Conservation (phyloP, 2,888 invertebrate species). For the Minunthozetes semirufus region DNA sequence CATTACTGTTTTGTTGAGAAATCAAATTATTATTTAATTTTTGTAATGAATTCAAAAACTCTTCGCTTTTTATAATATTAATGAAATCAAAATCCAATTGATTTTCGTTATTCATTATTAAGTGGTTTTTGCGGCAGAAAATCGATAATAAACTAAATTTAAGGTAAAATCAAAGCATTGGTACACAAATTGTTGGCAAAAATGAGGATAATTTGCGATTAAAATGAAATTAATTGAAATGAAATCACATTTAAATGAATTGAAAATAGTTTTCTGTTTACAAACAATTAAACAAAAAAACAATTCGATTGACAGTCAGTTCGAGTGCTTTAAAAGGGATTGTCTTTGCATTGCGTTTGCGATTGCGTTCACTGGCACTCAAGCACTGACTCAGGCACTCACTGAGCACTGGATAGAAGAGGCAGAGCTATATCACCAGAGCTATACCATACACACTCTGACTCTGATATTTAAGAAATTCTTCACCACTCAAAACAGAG, state of each 20-base stretch:
- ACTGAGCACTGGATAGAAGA: too few species aligned
- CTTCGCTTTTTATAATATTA: not conserved
- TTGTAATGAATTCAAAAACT: not conserved
- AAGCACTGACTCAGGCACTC: not conserved
- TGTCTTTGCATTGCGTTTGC: not conserved
- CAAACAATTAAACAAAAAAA: not conserved
- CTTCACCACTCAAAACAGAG: too few species aligned
- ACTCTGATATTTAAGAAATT: too few species aligned
- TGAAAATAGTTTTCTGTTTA: not conserved
- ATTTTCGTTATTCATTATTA: slow-evolving; percentile 9
- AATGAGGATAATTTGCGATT: not conserved
- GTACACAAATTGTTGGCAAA: not conserved
- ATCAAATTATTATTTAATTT: not conserved
- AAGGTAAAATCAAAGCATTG: too few species aligned
- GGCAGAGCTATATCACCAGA: too few species aligned
- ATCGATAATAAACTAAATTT: too few species aligned
- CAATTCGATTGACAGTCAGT: not conserved
- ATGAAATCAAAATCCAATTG: slow-evolving; percentile 2
- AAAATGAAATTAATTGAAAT: not conserved
- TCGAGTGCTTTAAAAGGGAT: slow-evolving; percentile 3
- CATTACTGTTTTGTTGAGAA: not conserved
- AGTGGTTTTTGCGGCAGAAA: not conserved
- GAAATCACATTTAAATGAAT: not conserved
- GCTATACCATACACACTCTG: too few species aligned
- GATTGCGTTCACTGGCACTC: not conserved